Conservation (phyloP, 2,113 vertebrate species). For the Pteruthius melanotis region DNA sequence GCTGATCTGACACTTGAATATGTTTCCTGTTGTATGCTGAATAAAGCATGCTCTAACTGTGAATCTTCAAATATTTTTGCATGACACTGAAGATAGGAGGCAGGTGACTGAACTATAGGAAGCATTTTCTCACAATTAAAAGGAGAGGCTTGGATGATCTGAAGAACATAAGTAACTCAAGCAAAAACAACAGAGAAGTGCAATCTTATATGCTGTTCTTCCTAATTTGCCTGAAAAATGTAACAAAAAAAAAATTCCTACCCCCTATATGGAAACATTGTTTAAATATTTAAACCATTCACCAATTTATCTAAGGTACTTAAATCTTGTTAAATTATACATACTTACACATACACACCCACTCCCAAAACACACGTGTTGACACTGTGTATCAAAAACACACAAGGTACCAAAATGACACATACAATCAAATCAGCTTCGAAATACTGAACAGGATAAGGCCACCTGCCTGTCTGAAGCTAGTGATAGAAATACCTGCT, state of each 20-base stretch:
- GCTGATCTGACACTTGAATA: background rate
- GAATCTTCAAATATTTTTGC: background rate
- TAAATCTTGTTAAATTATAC: background rate
- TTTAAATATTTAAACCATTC: background rate
- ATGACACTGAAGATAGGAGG: background rate
- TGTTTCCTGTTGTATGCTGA: background rate
- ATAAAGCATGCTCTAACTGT: background rate
- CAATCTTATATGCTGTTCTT: background rate
- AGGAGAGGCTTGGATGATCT: background rate
- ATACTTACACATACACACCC: background rate
- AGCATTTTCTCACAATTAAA: background rate
- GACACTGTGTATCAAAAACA: background rate
- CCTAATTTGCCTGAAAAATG: background rate
- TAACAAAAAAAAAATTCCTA: background rate
- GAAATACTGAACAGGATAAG: background rate
- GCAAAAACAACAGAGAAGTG: background rate
- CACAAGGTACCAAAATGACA: background rate
- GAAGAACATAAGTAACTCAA: background rate
- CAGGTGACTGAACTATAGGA: background rate
- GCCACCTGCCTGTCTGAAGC: background rate
- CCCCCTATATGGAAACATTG: accelerated
- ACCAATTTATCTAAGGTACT: background rate
- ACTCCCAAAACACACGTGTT: background rate
- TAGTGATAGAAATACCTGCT: background rate
- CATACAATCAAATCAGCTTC: background rate